phyloP scores from a whole-genome alignment of 2,888 invertebrate genomes.

The Dastarcus helophoroides region DNA sequence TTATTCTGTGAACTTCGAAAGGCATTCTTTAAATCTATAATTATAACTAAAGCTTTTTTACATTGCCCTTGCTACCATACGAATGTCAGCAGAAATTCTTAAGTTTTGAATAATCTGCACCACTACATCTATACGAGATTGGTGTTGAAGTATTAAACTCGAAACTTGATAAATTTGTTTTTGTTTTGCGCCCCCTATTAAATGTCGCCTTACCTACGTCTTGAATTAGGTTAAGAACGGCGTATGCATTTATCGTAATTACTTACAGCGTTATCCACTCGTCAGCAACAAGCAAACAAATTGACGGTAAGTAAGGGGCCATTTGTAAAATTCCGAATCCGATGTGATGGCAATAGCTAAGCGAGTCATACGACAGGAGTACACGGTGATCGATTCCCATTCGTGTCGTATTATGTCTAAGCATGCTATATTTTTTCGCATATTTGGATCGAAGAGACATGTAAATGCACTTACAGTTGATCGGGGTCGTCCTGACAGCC shows the following conservation, averaged over 20 bases:
- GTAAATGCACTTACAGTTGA: constrained; percentile 39
- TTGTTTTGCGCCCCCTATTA: no score
- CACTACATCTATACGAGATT: no score
- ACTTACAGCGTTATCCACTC: constrained; percentile 16
- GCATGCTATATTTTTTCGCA: constrained; percentile 35
- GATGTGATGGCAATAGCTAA: constrained; percentile 14
- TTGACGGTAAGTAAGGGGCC: constrained; percentile 12
- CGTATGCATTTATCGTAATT: constrained; percentile 7
- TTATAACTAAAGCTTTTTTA: no score
- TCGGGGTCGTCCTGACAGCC: constrained; percentile 33
- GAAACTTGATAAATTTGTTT: no score
- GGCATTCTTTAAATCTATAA: no score
- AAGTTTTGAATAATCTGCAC: no score
- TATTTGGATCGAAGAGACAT: constrained; percentile 33
- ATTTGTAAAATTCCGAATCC: not conserved
- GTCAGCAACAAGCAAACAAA: constrained; percentile 18
- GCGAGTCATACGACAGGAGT: constrained; percentile 27
- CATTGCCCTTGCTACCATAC: no score
- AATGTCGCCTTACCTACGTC: no score
- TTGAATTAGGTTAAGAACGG: not conserved
- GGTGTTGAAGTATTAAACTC: no score
- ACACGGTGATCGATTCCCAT: constrained; percentile 35
- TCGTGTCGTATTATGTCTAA: constrained; percentile 35
- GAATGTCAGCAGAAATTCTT: no score
- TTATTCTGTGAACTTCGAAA: no score